Conservation (phyloP, 2,888 invertebrate species). For the Epistrophe eligans region DNA sequence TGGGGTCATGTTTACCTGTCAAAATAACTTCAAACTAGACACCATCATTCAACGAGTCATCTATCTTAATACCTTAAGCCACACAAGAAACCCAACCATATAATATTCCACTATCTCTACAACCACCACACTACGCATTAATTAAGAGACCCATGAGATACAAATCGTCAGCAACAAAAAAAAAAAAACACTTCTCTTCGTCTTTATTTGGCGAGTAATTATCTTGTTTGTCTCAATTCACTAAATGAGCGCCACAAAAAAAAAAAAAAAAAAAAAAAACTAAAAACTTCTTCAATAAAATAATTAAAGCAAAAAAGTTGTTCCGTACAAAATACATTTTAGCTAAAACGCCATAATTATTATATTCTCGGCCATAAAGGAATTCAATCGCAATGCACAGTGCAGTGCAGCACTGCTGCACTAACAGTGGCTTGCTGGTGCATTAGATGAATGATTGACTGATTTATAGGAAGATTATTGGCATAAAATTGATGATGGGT, state of each 20-base stretch:
- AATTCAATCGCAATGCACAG: slow-evolving; percentile 60
- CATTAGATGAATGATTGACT: slow-evolving; percentile 66
- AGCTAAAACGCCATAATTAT: slow-evolving; percentile 44
- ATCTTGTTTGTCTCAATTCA: slow-evolving; percentile 72
- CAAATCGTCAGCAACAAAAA: background rate
- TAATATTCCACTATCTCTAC: slow-evolving; percentile 21
- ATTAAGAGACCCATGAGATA: slow-evolving; percentile 40
- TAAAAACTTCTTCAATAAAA: slow-evolving; percentile 44
- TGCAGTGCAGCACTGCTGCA: background rate
- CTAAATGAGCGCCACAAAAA: slow-evolving; percentile 67
- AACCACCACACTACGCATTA: slow-evolving; percentile 32
- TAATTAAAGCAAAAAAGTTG: slow-evolving; percentile 49
- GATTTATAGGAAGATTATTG: slow-evolving; percentile 74
- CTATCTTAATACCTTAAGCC: slow-evolving; percentile 32
- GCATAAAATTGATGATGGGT: slow-evolving; percentile 37
- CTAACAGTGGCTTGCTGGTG: slow-evolving; percentile 8
- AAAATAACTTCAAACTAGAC: slow-evolving; percentile 61
- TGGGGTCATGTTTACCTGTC: slow-evolving; percentile 73
- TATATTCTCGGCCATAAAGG: slow-evolving; percentile 48
- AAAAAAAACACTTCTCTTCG: slow-evolving; percentile 36
- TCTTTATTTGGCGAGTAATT: slow-evolving; percentile 74
- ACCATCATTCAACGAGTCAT: slow-evolving; percentile 43
- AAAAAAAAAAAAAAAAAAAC: slow-evolving; percentile 16
- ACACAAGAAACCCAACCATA: slow-evolving; percentile 48
- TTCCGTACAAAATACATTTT: slow-evolving; percentile 26